Conservation (phyloP, 2,113 vertebrate genomes). For the Actenoides lindsayi region DNA sequence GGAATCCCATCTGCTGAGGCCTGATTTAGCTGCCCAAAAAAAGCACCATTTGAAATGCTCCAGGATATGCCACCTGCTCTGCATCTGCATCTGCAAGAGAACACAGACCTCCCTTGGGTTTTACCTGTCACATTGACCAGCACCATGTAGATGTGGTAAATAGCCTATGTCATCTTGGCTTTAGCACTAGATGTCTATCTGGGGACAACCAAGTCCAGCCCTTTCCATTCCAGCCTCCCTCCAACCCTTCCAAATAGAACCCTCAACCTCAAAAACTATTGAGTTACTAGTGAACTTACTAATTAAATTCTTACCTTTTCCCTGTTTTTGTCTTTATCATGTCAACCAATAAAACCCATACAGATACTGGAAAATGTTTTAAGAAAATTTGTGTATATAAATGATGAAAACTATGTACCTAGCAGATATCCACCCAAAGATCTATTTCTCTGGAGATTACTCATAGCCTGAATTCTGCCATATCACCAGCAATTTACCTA, state of each 20-base stretch:
- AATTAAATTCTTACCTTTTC: not conserved
- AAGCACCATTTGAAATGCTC: not conserved
- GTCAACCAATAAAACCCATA: not conserved
- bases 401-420: not conserved
- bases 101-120: not conserved
- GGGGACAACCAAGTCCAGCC: not conserved
- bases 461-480: not conserved
- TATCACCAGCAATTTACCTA: not conserved
- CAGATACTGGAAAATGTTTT: not conserved
- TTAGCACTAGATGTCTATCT: not conserved
- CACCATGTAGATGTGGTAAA: not conserved
- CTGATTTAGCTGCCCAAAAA: not conserved
- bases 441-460: not conserved
- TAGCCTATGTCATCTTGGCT: rapidly evolving
- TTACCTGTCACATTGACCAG: not conserved
- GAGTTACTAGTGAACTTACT: not conserved
- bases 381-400: not conserved
- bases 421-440: not conserved
- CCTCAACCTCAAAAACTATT: not conserved
- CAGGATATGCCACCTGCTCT: not conserved
- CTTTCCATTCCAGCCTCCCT: not conserved
- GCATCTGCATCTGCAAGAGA: not conserved
- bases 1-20: not conserved
- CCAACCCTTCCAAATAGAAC: not conserved
- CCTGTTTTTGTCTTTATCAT: not conserved